Conservation (phyloP, 2,797 vertebrate genomes). For the Cossypha dichroa region DNA sequence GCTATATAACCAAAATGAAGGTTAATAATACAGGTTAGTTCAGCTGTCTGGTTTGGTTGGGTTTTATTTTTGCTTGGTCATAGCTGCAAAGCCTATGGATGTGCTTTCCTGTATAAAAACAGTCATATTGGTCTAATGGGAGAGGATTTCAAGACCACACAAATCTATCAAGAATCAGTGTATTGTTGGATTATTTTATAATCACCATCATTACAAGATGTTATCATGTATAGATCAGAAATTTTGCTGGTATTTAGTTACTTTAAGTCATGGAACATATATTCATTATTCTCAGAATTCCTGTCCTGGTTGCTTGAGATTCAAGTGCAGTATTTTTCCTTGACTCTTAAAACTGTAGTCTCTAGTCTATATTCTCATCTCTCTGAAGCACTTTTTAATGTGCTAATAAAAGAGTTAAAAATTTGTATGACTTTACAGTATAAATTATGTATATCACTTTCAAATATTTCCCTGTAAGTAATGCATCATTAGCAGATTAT, state of each 20-base stretch:
- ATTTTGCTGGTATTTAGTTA: neutral
- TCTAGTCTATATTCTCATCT: neutral
- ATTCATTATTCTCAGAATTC: neutral
- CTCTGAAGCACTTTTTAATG: neutral
- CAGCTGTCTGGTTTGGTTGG: neutral
- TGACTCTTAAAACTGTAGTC: neutral
- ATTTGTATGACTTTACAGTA: neutral
- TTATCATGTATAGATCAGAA: neutral
- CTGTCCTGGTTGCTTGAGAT: neutral
- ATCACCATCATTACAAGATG: neutral
- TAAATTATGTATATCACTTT: conserved; percentile 24
- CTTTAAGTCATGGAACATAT: neutral
- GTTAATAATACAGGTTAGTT: neutral
- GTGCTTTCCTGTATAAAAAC: neutral
- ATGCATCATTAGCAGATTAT: neutral
- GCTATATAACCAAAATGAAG: neutral
- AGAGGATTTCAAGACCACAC: neutral
- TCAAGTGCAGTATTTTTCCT: neutral
- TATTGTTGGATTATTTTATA: neutral
- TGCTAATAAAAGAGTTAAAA: neutral
- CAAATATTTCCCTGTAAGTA: conserved; percentile 8
- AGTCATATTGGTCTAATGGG: neutral
- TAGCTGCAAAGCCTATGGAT: neutral
- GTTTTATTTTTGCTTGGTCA: neutral
- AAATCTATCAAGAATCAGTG: neutral